Base-by-base conservation (phyloP, 2,113 vertebrate genomes). In the Cephalopholis sonnerati region DNA sequence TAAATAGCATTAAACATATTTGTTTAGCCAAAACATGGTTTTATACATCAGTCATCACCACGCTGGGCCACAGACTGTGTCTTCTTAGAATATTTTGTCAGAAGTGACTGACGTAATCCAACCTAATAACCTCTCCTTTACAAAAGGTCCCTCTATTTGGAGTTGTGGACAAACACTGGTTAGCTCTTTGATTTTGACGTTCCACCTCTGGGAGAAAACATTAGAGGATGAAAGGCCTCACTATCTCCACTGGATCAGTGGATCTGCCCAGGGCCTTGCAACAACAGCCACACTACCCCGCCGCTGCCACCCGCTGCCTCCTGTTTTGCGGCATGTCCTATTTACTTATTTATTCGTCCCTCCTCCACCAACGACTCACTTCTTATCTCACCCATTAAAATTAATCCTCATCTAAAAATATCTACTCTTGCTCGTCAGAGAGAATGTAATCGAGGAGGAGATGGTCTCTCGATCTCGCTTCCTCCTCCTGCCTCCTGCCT, bases 381-480 rank as follows among this genome's bases (percentile, higher is more conserved):
- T 92, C 89, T 92, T 92, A 92, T 93, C 88, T 93, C 79, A 58
- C 53, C 83, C 91, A 92, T 92, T 94, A 88, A 93, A 92, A 93
- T 91, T 88, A 91, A 93, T 92, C 90, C 86, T 87, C 72, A 54
- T 93, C 94, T 94, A 94, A 93, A 94, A 94, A 94, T 93, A 94
- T 83, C 92, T 74, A 29, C 79, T 87, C 84, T 78, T 74, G 57
- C 69, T 82, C 46, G 20, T 91, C 70, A 7, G 82, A 86, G 87
- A 82, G 79, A 64, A 83, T 51, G 86, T 71, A 72, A 88, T 83
- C 32, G 17, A 80, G 77, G 63, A 87, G 75, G 55, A 80, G 83
- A 54, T 58, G 76, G 80, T 64, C 89, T 77, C 69, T 83, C 44
- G 16, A 2, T 64, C 74, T 65, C 50, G 39, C 22, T 70, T 64